These are phyloP conservation scores for Mastacembelus armatus DNA, from an alignment of 2,797 vertebrate species.

Conservation along the genomic window DNA sequence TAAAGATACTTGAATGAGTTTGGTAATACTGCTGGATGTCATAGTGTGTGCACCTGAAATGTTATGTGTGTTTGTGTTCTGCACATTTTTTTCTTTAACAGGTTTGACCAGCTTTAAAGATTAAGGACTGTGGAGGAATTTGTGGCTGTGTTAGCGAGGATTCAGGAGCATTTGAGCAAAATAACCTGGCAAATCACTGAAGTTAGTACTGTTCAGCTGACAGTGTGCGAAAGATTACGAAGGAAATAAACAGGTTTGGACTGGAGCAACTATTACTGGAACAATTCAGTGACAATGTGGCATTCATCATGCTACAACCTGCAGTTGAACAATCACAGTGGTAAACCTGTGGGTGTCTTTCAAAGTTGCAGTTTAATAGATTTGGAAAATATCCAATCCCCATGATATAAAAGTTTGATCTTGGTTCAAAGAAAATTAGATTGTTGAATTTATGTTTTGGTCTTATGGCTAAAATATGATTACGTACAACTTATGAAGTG, in stretches of 20 bases:
- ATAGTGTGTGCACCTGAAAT: constrained; percentile 51
- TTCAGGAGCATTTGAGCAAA: constrained; percentile 28
- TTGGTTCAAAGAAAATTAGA: not conserved
- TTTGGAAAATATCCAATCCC: not conserved
- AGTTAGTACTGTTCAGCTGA: constrained; percentile 1
- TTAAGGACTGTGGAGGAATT: constrained; percentile 53
- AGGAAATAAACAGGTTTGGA: not conserved
- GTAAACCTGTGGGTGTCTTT: not conserved
- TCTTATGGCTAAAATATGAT: not conserved
- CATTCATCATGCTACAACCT: not conserved
- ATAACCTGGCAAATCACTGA: not conserved
- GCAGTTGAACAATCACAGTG: not conserved
- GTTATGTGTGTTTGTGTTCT: constrained; percentile 68
- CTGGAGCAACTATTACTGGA: no score
- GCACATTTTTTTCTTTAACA: constrained; percentile 75
- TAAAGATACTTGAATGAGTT: constrained; percentile 14
- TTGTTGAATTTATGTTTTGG: not conserved
- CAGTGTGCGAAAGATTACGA: not conserved
- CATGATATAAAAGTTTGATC: not conserved
- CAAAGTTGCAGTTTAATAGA: not conserved
- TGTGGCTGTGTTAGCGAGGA: constrained; percentile 47
- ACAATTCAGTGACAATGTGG: no score
- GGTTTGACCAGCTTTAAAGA: constrained; percentile 69
- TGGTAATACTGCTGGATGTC: constrained; percentile 14
- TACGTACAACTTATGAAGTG: no score